Evolutionary conservation across 1,140 invertebrate genomes (phyloP).

Genomic region (Chrysoperla carnea): DNA sequence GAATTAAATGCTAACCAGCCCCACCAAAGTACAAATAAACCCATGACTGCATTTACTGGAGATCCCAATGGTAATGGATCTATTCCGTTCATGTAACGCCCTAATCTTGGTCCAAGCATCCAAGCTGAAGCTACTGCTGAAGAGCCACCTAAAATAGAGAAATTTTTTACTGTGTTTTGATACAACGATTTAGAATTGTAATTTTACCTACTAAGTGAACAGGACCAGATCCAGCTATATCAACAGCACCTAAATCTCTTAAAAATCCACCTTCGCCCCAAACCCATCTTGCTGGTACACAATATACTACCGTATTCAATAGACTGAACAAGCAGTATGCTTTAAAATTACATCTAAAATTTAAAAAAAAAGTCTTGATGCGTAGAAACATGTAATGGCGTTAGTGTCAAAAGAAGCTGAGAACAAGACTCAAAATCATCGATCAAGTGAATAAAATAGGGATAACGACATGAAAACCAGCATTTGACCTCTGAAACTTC

Average conservation of each 20-base stretch:
- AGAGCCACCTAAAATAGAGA: slow-evolving; percentile 25
- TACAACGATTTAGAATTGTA: neutral
- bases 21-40: slow-evolving; percentile 89
- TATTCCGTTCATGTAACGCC: slow-evolving; percentile 61
- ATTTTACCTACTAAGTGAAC: slow-evolving; percentile 70
- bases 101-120: slow-evolving; percentile 78
- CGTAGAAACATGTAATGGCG: no score
- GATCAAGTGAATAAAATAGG: no score
- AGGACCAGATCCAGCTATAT: slow-evolving; percentile 81
- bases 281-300: slow-evolving; percentile 84
- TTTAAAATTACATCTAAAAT: slow-evolving; percentile 66
- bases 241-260: slow-evolving; percentile 60
- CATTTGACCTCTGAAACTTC: no score
- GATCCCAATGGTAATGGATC: slow-evolving; percentile 64
- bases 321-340: slow-evolving; percentile 83
- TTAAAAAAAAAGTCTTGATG: no score
- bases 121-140: slow-evolving; percentile 71
- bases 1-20: slow-evolving; percentile 90
- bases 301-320: slow-evolving; percentile 79
- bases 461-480: no score
- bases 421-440: no score
- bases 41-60: slow-evolving; percentile 81
- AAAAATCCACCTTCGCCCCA: slow-evolving; percentile 79
- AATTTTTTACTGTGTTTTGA: neutral
- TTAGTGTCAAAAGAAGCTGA: no score